Conservation (phyloP, 1,140 invertebrate species). For the Nephila pilipes region DNA sequence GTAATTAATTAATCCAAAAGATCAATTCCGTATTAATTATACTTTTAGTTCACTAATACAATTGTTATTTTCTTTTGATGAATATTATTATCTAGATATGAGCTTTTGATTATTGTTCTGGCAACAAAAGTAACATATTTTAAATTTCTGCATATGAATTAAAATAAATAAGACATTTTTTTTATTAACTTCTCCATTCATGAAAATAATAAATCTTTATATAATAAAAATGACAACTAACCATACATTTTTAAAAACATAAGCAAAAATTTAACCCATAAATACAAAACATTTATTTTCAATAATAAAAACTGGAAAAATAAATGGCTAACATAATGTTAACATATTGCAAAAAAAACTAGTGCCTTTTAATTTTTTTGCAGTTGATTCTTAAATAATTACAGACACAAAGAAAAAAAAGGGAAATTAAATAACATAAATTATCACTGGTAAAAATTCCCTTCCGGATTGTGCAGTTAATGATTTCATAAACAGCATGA, state of each 20-base stretch:
- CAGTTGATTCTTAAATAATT: constrained; percentile 51
- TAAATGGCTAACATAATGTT: constrained; percentile 46
- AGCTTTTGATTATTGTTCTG: too few relatives aligned
- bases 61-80: too few relatives aligned
- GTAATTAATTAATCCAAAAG: too few relatives aligned
- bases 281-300: constrained; percentile 3
- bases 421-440: constrained; percentile 77
- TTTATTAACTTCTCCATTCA: neutral
- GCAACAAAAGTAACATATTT: neutral
- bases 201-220: neutral
- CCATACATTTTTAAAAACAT: constrained; percentile 7
- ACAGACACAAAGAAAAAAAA: constrained; percentile 71
- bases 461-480: constrained; percentile 67
- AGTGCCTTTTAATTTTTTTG: constrained; percentile 65
- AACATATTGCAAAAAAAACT: constrained; percentile 75
- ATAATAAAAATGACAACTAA: neutral
- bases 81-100: too few relatives aligned
- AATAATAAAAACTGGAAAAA: constrained; percentile 44
- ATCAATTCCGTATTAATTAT: too few relatives aligned
- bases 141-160: neutral
- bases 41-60: too few relatives aligned
- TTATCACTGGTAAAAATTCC: constrained; percentile 75
- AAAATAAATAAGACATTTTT: neutral
- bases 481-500: constrained; percentile 65
- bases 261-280: constrained; percentile 19